Conservation (phyloP, 2,888 invertebrate species). For the Diaprepes abbreviatus region DNA sequence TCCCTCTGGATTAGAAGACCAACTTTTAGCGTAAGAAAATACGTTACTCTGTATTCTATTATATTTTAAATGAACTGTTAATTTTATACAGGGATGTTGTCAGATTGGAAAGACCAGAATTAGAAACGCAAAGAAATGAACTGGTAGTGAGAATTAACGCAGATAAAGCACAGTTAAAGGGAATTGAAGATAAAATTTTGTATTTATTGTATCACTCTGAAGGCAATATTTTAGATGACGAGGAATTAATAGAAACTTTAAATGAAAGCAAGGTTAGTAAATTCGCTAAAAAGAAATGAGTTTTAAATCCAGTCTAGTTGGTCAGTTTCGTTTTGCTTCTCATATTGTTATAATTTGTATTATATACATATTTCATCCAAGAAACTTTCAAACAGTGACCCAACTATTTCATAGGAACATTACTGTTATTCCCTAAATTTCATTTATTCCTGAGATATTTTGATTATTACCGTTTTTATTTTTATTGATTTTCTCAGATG, state of each 20-base stretch:
- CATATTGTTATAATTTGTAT: too few species aligned
- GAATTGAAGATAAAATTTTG: constrained; percentile 92
- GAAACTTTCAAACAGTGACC: too few species aligned
- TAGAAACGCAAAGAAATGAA: constrained; percentile 86
- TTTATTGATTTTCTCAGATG: too few species aligned
- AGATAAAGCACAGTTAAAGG: constrained; percentile 86
- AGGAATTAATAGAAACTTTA: constrained; percentile 90
- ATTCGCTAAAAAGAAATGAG: too few species aligned
- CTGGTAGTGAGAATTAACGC: constrained; percentile 87
- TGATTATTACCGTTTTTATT: too few species aligned
- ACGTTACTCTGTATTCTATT: not conserved
- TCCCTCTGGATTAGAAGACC: constrained; percentile 90
- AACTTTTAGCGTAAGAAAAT: constrained; percentile 83
- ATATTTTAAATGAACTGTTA: not conserved
- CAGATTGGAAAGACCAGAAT: constrained; percentile 89
- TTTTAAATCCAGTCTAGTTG: too few species aligned
- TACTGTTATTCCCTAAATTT: too few species aligned
- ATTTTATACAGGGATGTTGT: constrained; percentile 79
- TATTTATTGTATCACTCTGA: constrained; percentile 84
- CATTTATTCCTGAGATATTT: too few species aligned
- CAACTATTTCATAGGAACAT: too few species aligned
- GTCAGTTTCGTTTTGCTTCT: too few species aligned
- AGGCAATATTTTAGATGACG: constrained; percentile 94
- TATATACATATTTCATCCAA: too few species aligned
- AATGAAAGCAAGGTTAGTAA: constrained; percentile 84